Evolutionary conservation across 1,140 invertebrate genomes (phyloP).

Genomic region (Littorina saxatilis): DNA sequence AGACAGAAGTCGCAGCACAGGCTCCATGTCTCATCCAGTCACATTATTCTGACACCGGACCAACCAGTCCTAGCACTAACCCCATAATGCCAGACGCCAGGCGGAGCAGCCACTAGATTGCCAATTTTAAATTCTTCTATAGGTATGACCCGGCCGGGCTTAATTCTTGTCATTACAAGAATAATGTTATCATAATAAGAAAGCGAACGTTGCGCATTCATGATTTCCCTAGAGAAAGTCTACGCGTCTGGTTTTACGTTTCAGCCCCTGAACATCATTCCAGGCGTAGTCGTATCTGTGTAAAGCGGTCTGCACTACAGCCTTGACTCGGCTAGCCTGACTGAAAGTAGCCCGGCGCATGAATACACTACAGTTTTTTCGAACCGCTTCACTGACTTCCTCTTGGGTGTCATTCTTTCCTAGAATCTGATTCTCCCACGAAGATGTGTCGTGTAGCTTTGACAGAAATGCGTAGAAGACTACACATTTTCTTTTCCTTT

Average conservation of each 20-base stretch:
- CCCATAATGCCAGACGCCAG: no score
- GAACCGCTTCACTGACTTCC: constrained; percentile 19
- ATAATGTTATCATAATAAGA: neutral
- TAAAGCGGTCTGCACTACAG: neutral
- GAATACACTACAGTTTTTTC: constrained; percentile 9
- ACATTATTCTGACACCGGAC: no score
- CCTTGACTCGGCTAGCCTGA: neutral
- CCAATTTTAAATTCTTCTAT: no score
- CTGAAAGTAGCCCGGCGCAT: neutral
- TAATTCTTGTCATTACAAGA: neutral
- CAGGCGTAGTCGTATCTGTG: constrained; percentile 22
- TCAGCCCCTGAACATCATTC: neutral
- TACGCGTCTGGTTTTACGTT: neutral
- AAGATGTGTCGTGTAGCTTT: no score
- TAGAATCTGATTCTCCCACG: constrained; percentile 14
- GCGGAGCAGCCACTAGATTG: no score
- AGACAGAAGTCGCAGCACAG: no score
- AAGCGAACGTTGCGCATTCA: neutral
- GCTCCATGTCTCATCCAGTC: no score
- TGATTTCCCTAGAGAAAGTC: neutral
- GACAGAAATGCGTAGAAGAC: neutral
- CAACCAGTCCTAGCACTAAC: no score
- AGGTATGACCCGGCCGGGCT: no score
- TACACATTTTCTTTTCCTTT: neutral
- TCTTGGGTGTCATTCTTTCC: neutral